phyloP scores from a whole-genome alignment of 2,113 vertebrate species.

The Silurus asotus region DNA sequence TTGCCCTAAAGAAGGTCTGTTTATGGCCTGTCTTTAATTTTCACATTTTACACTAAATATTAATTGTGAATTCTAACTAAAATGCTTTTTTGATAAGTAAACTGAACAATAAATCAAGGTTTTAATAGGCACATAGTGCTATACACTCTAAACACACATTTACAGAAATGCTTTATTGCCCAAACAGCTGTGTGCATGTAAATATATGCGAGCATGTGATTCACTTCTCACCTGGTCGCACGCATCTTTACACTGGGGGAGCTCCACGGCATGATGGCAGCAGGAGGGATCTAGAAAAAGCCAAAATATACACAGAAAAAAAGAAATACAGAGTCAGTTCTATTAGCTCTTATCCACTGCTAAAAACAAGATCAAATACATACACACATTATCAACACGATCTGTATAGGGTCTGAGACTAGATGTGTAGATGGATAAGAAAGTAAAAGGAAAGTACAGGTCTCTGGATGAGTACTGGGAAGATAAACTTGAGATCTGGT shows the following conservation, averaged over 20 bases:
- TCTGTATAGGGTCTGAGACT: not conserved
- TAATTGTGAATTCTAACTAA: not conserved
- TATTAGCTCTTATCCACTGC: conserved; percentile 6
- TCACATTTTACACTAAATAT: not conserved
- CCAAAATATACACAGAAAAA: conserved; percentile 23
- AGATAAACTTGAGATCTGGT: not conserved
- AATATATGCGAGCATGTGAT: not conserved
- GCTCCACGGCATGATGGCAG: conserved; percentile 87
- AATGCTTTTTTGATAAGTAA: not conserved
- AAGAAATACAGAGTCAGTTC: not conserved
- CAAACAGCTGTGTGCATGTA: not conserved
- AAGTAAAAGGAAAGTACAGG: not conserved
- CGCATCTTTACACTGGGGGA: conserved; percentile 87
- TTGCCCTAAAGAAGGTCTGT: not conserved
- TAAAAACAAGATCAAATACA: not conserved
- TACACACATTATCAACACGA: not conserved
- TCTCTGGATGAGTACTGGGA: not conserved
- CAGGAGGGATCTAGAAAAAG: conserved; percentile 80
- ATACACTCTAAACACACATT: not conserved
- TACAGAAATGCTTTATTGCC: not conserved
- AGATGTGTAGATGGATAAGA: not conserved
- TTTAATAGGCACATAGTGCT: not conserved
- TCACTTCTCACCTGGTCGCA: conserved; percentile 86
- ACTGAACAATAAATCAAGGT: not conserved
- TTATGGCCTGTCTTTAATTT: not conserved